phyloP scores from a whole-genome alignment of 2,113 vertebrate species.

The Phocoena sinus region DNA sequence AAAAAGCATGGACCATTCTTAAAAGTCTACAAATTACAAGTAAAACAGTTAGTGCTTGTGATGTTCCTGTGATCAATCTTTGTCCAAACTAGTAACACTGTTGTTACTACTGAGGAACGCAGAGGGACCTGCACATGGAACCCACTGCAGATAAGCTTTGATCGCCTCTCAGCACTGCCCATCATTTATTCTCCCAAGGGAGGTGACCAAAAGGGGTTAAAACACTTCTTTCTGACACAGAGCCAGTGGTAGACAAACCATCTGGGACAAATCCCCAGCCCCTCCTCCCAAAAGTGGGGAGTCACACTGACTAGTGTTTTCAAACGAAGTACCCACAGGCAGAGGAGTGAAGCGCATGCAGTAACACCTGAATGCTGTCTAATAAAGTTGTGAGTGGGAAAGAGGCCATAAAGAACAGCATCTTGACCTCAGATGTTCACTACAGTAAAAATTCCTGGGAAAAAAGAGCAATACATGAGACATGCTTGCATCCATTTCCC shows the following conservation, averaged over 20 bases:
- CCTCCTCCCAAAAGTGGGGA: not conserved
- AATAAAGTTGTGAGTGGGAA: not conserved
- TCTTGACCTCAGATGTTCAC: not conserved
- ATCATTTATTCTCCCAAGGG: not conserved
- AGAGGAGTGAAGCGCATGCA: not conserved
- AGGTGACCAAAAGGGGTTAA: not conserved
- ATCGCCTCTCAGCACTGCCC: not conserved
- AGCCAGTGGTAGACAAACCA: not conserved
- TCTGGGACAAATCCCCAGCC: not conserved
- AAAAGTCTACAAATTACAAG: not conserved
- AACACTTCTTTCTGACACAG: not conserved
- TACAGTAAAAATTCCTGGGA: not conserved
- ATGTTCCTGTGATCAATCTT: not conserved
- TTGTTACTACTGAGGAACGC: not conserved
- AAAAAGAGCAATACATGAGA: not conserved
- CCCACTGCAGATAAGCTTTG: not conserved
- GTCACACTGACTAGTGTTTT: not conserved
- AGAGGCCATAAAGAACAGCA: not conserved
- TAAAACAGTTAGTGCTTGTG: not conserved
- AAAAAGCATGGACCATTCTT: not conserved
- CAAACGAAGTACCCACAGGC: not conserved
- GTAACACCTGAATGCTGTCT: not conserved
- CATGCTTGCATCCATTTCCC: not conserved
- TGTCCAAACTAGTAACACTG: not conserved
- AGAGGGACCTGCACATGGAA: not conserved